phyloP scores from a whole-genome alignment of 2,888 invertebrate species.

The Lymantria monacha region DNA sequence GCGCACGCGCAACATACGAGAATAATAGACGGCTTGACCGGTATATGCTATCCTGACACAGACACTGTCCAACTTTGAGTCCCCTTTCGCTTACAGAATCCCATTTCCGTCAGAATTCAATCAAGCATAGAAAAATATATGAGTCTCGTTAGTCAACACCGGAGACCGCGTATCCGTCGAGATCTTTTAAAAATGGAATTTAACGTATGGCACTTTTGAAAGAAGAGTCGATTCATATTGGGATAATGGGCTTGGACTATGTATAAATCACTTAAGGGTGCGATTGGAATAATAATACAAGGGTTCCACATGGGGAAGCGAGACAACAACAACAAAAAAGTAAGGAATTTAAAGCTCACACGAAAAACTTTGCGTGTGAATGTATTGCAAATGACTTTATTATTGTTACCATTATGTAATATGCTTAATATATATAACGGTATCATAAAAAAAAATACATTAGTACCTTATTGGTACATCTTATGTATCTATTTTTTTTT shows the following conservation, averaged over 20 bases:
- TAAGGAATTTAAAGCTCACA: conserved; percentile 39
- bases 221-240: conserved; percentile 53
- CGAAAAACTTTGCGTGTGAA: conserved; percentile 14
- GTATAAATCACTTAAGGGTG: conserved; percentile 70
- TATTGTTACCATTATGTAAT: background rate
- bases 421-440: background rate
- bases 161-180: conserved; percentile 72
- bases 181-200: conserved; percentile 68
- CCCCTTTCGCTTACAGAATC: conserved; percentile 65
- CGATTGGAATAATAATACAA: conserved; percentile 53
- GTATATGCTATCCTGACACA: conserved; percentile 53
- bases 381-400: conserved; percentile 9
- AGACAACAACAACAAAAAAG: conserved; percentile 57
- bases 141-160: conserved; percentile 63
- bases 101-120: conserved; percentile 67
- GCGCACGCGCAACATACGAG: conserved; percentile 67
- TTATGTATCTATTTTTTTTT: too few relatives aligned
- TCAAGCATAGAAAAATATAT: conserved; percentile 61
- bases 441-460: too few relatives aligned
- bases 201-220: conserved; percentile 62
- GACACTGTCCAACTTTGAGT: conserved; percentile 58
- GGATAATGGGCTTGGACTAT: conserved; percentile 53
- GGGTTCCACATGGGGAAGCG: conserved; percentile 35
- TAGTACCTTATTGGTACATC: too few relatives aligned
- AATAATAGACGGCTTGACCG: conserved; percentile 60